Evolutionary conservation across 2,888 invertebrate genomes (phyloP), one percentile per base, ranked within the genome.

Genomic region (Pteria penguin): DNA sequence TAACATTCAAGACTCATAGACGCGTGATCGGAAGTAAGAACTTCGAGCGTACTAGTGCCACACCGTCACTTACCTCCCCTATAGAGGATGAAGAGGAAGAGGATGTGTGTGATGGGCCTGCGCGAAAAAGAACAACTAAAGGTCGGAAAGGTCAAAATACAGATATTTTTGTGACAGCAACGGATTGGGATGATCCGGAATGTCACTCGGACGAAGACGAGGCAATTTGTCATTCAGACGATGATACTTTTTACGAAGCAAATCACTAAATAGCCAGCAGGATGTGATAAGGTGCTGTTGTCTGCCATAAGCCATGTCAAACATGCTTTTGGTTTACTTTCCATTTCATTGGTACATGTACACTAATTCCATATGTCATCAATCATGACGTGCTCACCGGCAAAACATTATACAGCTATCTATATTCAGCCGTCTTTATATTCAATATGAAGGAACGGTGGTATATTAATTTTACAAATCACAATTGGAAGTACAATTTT

Each of bases 131-230:
- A 22, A 55, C 68, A 24, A 68, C 32, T 2, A 68, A 57, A 57
- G 68, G 68, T 8, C 55, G 68, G n/a, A 22, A 22, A 14, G 29
- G 22, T n/a, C 26, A 29, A 14, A 14, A 22, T 18, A 24, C n/a
- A 24, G 57, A 57, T 18, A 68, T 57, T 11, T 68, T 68, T 24
- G 57, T 68, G 4, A 68, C 68, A 4, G 55, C 57, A n/a, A 32
- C 57, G 31, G 68, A 68, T 32, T 68, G 68, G 68, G 57, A 55
- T 14, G 68, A 68, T 29, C 68, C 68, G 5, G 32, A 57, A 24
- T 68, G 68, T 58, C 68, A 68, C 33, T 68, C 68, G 26, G 68
- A 68, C 24, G 27, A 26, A 8, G 68, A 68, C 31, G 66, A 66
- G 29, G 68, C 45, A 11, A 45, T 65, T 32, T 65, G 65, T 65